phyloP scores from a whole-genome alignment of 2,797 vertebrate species.

The Loriculus beryllinus region DNA sequence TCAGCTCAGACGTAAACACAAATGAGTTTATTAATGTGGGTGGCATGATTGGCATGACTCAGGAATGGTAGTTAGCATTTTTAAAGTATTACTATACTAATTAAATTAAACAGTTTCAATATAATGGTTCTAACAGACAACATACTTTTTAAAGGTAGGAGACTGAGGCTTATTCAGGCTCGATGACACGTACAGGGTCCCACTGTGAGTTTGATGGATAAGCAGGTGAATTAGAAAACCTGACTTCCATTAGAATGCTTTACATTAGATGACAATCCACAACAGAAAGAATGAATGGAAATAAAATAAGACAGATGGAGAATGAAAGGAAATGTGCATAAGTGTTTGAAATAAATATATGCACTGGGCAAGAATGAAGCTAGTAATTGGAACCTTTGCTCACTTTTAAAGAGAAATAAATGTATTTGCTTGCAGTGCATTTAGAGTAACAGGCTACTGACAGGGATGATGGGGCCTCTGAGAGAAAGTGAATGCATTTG shows the following conservation, averaged over 20 bases:
- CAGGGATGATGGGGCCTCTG: constrained; percentile 8
- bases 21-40: not conserved
- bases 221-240: not conserved
- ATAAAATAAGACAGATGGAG: constrained; percentile 43
- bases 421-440: constrained; percentile 15
- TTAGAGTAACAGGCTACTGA: constrained; percentile 24
- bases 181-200: not conserved
- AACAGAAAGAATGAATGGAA: constrained; percentile 23
- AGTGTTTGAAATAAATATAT: constrained; percentile 50
- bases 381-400: constrained; percentile 48
- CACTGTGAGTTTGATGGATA: not conserved
- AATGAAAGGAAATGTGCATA: constrained; percentile 5
- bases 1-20: not conserved
- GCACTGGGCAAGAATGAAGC: constrained; percentile 22
- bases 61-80: constrained; percentile 20
- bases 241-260: not conserved
- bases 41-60: not conserved
- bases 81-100: not conserved
- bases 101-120: not conserved
- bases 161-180: not conserved
- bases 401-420: constrained; percentile 39
- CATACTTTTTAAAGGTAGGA: not conserved
- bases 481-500: constrained; percentile 39
- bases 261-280: not conserved
- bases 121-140: not conserved